Base-by-base conservation (phyloP, 2,113 vertebrate species). In the Chelonoidis abingdonii region DNA sequence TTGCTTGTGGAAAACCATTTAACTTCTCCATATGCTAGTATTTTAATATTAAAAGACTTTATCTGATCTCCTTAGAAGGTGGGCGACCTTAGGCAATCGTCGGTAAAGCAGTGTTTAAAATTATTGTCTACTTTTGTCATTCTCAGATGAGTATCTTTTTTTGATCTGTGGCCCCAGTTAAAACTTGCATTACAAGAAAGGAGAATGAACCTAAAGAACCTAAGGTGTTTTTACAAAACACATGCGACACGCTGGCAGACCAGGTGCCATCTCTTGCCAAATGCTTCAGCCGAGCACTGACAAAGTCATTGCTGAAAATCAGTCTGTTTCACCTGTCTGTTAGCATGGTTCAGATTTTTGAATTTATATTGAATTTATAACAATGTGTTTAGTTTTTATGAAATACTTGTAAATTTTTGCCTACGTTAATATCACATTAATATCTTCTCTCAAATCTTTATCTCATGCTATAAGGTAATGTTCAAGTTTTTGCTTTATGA, bases 81-180 rank as follows among this genome's bases (percentile, higher is more conserved):
- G 86, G 5, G 72, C 80, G 4, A 27, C 79, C 65, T 84, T 92
- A 49, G 88, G 86, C 2, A 62, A 31, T 62, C 87, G 8, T 93
- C 24, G 8, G 35, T 81, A 93, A 88, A 83, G 8, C 29, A 92
- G 38, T 35, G 80, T 78, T 94, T 96, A 84, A 93, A 97, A 14
- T 81, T 65, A 69, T 21, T 76, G 80, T 38, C 83, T 82, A 14
- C 17, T 35, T 52, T 25, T 87, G 16, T 72, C 25, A 59, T 54
- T 69, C 27, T 24, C 87, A 49, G 8, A 29, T 53, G 13, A 83
- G 2, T 3, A 62, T 65, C 47, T 89, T 85, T 83, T 3, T 85
- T 92, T 96, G 50, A 65, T 93, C 57, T 88, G 38, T 72, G 35
- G 25, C 27, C 49, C 19, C 47, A 80, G 6, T 75, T 93, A 24